A percentile compares a stretch with the other conserved stretches of the same genome.
Evolutionary conservation across 2,113 vertebrate species (phyloP).

Genomic region (Acrocephalus kingi): DNA sequence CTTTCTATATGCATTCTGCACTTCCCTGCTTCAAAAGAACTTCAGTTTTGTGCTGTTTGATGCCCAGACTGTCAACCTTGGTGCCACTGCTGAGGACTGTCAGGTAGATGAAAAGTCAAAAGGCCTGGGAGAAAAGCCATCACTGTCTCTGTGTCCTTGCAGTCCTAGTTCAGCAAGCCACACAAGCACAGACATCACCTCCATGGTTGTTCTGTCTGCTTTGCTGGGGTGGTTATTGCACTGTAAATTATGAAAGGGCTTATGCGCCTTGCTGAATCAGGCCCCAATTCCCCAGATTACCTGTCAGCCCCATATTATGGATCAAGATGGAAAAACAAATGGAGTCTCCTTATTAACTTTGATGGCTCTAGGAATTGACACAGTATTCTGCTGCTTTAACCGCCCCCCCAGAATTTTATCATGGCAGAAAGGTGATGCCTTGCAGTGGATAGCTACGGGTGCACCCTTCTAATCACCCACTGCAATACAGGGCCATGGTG

Average conservation of each 20-base stretch:
- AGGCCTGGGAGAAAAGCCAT: background rate
- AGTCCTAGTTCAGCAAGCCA: background rate
- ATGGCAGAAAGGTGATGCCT: background rate
- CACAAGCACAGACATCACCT: background rate
- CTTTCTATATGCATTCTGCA: background rate
- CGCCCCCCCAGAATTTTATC: background rate
- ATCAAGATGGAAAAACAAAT: background rate
- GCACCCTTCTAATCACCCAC: background rate
- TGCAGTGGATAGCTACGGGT: background rate
- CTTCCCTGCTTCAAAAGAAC: background rate
- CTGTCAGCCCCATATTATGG: background rate
- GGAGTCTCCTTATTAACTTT: background rate
- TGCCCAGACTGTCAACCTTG: background rate
- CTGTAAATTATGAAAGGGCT: background rate
- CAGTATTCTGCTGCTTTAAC: background rate
- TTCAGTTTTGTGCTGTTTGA: background rate
- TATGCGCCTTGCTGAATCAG: background rate
- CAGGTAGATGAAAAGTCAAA: background rate
- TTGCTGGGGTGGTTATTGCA: background rate
- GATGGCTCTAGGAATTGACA: fast-evolving
- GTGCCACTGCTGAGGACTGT: background rate
- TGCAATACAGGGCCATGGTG: background rate
- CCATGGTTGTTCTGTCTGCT: background rate
- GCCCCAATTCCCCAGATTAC: background rate
- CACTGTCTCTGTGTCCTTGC: background rate